A percentile compares a stretch with the other conserved stretches of the same genome.
Conservation (phyloP, 2,797 vertebrate genomes). For the Xenopus petersii region DNA sequence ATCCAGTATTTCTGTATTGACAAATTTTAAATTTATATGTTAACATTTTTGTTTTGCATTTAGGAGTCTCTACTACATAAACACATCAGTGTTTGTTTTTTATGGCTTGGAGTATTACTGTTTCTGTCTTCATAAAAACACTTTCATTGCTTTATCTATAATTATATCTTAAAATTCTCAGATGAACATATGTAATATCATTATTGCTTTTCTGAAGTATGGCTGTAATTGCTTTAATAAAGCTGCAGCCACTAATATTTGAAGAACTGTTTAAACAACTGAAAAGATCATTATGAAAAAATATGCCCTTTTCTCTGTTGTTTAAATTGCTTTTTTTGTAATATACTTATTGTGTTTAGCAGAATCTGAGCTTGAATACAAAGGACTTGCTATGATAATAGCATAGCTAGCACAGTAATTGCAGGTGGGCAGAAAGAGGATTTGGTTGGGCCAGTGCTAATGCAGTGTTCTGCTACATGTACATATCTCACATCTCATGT, state of each 20-base stretch:
- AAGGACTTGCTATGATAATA: too few relatives aligned
- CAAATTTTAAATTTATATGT: constrained; percentile 22
- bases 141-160: constrained; percentile 37
- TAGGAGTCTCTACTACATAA: constrained; percentile 14
- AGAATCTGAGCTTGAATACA: too few relatives aligned
- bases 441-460: too few relatives aligned
- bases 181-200: constrained; percentile 32
- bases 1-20: constrained; percentile 18
- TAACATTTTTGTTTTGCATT: constrained; percentile 24
- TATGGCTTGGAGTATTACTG: constrained; percentile 20
- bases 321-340: too few relatives aligned
- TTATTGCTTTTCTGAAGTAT: constrained; percentile 19
- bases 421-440: too few relatives aligned
- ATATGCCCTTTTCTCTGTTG: too few relatives aligned
- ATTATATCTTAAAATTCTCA: constrained; percentile 36
- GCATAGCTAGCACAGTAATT: too few relatives aligned
- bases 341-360: too few relatives aligned
- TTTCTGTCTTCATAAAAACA: constrained; percentile 19
- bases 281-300: constrained; percentile 3
- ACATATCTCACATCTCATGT: too few relatives aligned
- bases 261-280: constrained; percentile 22
- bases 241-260: constrained; percentile 14
- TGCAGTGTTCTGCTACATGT: too few relatives aligned
- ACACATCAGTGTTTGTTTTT: constrained; percentile 24
- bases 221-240: constrained; percentile 36